phyloP scores from a whole-genome alignment of 2,797 vertebrate species.

The Lates japonicus region DNA sequence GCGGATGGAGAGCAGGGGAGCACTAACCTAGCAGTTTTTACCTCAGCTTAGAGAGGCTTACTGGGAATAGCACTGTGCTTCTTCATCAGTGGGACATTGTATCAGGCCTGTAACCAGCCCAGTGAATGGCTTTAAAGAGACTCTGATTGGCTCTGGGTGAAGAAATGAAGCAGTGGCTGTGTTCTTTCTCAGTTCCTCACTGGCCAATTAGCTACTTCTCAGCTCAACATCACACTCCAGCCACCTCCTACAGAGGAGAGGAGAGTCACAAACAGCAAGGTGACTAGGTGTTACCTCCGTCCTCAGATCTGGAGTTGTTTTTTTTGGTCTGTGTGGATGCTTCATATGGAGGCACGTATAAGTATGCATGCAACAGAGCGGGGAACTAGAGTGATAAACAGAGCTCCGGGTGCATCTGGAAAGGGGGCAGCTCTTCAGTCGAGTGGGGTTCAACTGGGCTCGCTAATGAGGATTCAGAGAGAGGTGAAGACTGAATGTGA shows the following conservation, averaged over 20 bases:
- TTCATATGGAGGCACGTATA: conserved; percentile 24
- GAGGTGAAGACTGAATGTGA: conserved; percentile 49
- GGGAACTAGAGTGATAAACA: conserved; percentile 26
- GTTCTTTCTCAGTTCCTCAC: conserved; percentile 45
- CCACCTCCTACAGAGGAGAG: conserved; percentile 34
- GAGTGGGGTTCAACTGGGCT: conserved; percentile 63
- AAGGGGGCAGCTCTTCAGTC: conserved; percentile 53
- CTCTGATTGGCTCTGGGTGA: conserved; percentile 47
- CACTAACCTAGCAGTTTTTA: conserved; percentile 63
- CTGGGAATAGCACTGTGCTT: conserved; percentile 61
- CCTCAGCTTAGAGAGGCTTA: conserved; percentile 68
- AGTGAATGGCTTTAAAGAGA: conserved; percentile 54
- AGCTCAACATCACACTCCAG: conserved; percentile 39
- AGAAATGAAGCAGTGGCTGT: conserved; percentile 43
- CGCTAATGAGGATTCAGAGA: conserved; percentile 76
- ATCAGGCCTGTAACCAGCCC: conserved; percentile 42
- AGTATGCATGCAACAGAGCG: conserved; percentile 29
- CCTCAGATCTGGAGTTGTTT: conserved; percentile 35
- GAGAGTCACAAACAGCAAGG: conserved; percentile 44
- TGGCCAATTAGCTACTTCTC: conserved; percentile 68
- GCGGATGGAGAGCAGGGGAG: conserved; percentile 47
- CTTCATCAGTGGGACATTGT: conserved; percentile 58
- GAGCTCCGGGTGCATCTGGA: conserved; percentile 47
- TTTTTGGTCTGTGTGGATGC: conserved; percentile 25
- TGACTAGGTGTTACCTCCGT: conserved; percentile 30